Evolutionary conservation across 1,140 invertebrate species (phyloP), one percentile per base, ranked within the genome.

Genomic region (Mamestra configurata): DNA sequence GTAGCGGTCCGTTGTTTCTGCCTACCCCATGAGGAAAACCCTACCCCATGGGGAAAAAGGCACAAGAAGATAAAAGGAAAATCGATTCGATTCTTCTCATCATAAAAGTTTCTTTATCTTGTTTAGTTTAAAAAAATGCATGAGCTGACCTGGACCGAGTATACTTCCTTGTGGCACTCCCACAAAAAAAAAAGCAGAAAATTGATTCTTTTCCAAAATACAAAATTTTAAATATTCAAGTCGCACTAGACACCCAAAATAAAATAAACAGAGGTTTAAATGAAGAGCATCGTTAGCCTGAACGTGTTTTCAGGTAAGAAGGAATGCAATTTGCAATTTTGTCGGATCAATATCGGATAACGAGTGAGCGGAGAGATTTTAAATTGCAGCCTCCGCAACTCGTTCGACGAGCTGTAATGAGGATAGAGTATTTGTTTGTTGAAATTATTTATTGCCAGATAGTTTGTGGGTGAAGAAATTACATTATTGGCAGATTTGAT

Each of bases 281-380:
- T 51, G 18, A 59, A 73, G 57, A 73, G 61, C 59, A 71, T 51
- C 64, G 66, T 66, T 77, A 77, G 37, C 8, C 43, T 46, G 66
- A 71, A 71, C 68, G 27, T 66, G 49, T 75, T 51, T 55, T 78
- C 59, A 81, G 70, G 46, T 68, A 43, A 53, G 51, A 78, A 55
- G 53, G 20, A 61, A 22, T 35, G 79, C 61, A 82, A 81, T 82
- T 82, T 82, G 77, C 82, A 71, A 77, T 76, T 79, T 75, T 31
- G 57, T 40, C 64, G 72, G 61, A 53, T 70, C 40, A 49, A 70
- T 70, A 70, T 70, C 66, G 20, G 66, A 24, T 70, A 70, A 70
- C 66, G 66, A 70, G 66, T 46, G 66, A 70, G 27, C 66, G 66
- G 66, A 43, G 66, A 70, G 66, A 70, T 49, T 70, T 70, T 70